Evolutionary conservation across 2,113 vertebrate genomes (phyloP), one percentile per base, ranked within the genome.

Genomic region (Oreochromis tanganicae): DNA sequence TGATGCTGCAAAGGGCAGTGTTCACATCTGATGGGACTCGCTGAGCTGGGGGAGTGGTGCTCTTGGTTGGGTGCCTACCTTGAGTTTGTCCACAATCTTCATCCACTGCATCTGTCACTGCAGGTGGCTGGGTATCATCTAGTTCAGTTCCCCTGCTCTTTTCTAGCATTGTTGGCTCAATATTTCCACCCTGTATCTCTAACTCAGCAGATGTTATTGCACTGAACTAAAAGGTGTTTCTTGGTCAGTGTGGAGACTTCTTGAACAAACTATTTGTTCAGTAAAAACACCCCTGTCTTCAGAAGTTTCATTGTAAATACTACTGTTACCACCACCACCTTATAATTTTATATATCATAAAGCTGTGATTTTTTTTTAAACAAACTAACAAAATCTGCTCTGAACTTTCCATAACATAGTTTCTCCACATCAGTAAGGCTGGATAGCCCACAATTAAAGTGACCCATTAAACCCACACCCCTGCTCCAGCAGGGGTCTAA

Each of bases 381-480:
- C 7, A 43, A 24, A 71, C 36, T 9, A 3, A 73, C 38, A 46
- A 73, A 73, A 73, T 46, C 21, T 73, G 68, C 8, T 73, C 68
- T 78, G 32, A 87, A 81, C 75, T 88, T 73, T 91, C 82, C 82
- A 85, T 80, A 57, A 82, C 8, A 79, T 16, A 9, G 68, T 81
- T 57, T 80, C 63, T 86, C 17, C 89, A 85, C 38, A 84, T 89
- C 75, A 88, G 83, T 90, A 91, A 90, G 55, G 66, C 56, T 83
- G 24, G 85, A 79, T 80, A 78, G 73, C 59, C 80, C 78, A 78
- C 81, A 88, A 81, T 93, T 91, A 90, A 89, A 54, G 54, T n/a
- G 41, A 66, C 54, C 86, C 46, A 27, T 90, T 88, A 90, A 71
- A 46, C 52, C 84, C 66, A 59, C 19, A 9, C 24, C 52, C 75